Conservation (phyloP, 2,888 invertebrate genomes). For the Alloscopus bannaensis region DNA sequence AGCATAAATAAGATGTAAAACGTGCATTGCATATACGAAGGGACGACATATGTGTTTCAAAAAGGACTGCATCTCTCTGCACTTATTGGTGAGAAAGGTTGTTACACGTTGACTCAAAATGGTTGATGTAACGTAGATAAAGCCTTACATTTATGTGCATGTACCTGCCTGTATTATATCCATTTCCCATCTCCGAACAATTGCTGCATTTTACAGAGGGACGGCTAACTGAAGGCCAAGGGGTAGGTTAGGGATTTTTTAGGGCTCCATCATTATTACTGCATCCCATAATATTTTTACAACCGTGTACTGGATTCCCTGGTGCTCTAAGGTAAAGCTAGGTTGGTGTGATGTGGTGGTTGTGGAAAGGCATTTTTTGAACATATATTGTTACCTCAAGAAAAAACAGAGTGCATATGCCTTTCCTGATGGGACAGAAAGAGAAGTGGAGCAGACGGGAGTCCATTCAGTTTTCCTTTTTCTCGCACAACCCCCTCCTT, state of each 20-base stretch:
- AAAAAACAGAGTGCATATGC: no score
- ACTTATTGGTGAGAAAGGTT: slow-evolving; percentile 23
- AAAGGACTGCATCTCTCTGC: no score
- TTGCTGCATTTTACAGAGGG: not conserved
- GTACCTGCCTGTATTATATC: not conserved
- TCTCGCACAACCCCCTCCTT: slow-evolving; percentile 9
- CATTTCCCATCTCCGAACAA: not conserved
- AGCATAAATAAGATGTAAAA: not conserved
- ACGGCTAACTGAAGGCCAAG: slow-evolving; percentile 36
- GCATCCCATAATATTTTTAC: slow-evolving; percentile 7
- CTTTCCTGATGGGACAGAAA: no score
- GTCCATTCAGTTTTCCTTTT: slow-evolving; percentile 24
- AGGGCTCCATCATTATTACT: slow-evolving; percentile 52
- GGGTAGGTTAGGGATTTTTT: slow-evolving; percentile 62
- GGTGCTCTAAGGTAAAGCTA: slow-evolving; percentile 6
- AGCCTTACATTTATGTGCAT: not conserved
- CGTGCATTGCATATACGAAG: no score
- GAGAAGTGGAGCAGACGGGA: no score
- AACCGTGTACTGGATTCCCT: not conserved
- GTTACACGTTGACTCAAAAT: slow-evolving; percentile 52
- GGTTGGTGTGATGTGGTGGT: slow-evolving; percentile 10
- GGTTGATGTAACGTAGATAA: slow-evolving; percentile 20
- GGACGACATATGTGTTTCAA: no score
- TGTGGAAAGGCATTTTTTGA: slow-evolving; percentile 7
- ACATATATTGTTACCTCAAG: slow-evolving; percentile 28